These are phyloP conservation scores for Chamaea fasciata DNA, from an alignment of 2,113 vertebrate species.

Conservation along the genomic window DNA sequence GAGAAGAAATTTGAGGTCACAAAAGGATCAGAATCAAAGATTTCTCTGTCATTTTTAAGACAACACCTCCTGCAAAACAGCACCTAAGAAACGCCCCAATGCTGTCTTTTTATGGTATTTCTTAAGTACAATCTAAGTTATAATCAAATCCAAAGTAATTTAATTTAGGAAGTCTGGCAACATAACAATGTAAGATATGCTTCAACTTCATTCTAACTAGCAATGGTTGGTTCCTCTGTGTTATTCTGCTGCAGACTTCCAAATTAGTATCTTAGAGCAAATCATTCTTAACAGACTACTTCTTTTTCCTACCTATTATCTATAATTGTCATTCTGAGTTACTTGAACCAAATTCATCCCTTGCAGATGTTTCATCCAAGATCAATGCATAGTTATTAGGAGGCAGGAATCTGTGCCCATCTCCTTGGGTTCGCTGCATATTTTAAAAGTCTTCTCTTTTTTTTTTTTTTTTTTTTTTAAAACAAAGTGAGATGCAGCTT, in stretches of 20 bases:
- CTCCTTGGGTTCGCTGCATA: not conserved
- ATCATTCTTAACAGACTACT: not conserved
- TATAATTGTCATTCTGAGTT: not conserved
- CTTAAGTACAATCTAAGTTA: not conserved
- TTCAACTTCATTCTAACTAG: not conserved
- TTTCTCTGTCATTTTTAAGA: not conserved
- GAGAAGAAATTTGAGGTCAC: not conserved
- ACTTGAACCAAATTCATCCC: not conserved
- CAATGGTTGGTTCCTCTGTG: not conserved
- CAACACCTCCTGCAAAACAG: not conserved
- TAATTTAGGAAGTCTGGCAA: not conserved
- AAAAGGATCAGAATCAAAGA: not conserved
- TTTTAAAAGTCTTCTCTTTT: not conserved
- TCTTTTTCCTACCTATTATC: not conserved
- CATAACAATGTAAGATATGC: fast-evolving
- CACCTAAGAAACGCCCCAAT: not conserved
- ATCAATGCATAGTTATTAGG: not conserved
- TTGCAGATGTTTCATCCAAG: not conserved
- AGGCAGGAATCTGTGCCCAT: not conserved
- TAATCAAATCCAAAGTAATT: not conserved
- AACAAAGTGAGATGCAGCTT: not conserved
- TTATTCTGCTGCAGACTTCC: not conserved
- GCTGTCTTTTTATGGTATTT: not conserved
- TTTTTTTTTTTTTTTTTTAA: not conserved
- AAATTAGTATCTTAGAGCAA: not conserved